phyloP scores from a whole-genome alignment of 2,113 vertebrate genomes.

The Asarcornis scutulata region DNA sequence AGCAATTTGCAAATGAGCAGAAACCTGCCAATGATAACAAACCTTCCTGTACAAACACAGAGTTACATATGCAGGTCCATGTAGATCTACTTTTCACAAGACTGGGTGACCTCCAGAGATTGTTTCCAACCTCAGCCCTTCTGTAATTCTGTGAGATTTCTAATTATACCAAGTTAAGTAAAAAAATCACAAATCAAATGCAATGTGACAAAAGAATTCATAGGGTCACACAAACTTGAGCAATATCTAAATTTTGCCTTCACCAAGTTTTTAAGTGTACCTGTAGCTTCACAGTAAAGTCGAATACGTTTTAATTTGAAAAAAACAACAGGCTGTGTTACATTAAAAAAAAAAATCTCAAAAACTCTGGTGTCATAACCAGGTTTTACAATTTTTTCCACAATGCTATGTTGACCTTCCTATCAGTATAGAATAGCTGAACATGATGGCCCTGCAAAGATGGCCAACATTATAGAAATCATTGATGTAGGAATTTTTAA shows the following conservation, averaged over 20 bases:
- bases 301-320: background rate
- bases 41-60: background rate
- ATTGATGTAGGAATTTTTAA: background rate
- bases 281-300: background rate
- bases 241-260: background rate
- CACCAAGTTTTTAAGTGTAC: background rate
- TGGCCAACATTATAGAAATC: background rate
- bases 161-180: background rate
- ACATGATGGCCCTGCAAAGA: background rate
- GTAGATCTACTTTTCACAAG: background rate
- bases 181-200: background rate
- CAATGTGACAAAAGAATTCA: background rate
- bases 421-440: background rate
- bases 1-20: background rate
- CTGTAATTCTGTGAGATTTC: background rate
- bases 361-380: background rate
- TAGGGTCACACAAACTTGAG: background rate
- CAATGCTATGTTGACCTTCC: background rate
- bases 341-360: background rate
- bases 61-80: background rate
- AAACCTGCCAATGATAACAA: background rate
- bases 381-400: conserved; percentile 1
- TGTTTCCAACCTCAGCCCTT: background rate
- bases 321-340: too few species aligned
- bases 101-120: background rate